Conservation (phyloP, 2,113 vertebrate genomes). For the Chloropsis hardwickii region DNA sequence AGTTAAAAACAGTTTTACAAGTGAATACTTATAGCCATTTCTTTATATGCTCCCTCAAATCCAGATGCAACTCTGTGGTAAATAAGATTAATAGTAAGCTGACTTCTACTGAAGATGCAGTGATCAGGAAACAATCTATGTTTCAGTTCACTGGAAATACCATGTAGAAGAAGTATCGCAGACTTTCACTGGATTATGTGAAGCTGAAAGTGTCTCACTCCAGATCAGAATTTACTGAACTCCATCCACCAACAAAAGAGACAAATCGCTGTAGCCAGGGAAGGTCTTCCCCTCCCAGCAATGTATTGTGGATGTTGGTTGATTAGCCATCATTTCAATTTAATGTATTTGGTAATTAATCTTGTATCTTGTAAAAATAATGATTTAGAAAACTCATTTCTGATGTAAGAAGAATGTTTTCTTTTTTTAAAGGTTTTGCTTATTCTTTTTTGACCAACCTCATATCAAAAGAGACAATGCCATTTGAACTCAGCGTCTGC, state of each 20-base stretch:
- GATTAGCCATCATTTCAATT: slow-evolving; percentile 30
- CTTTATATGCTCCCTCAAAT: background rate
- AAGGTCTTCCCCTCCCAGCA: slow-evolving; percentile 18
- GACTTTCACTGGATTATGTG: slow-evolving; percentile 31
- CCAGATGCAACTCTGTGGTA: background rate
- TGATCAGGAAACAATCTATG: background rate
- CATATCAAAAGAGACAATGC: background rate
- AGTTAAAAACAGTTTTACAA: background rate
- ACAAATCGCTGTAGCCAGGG: slow-evolving; percentile 50
- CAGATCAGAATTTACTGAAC: slow-evolving; percentile 61
- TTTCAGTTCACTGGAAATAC: slow-evolving; percentile 21
- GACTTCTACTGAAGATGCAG: background rate
- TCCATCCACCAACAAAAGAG: slow-evolving; percentile 45
- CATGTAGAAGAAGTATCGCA: background rate
- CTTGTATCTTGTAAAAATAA: slow-evolving; percentile 27
- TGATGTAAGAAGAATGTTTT: background rate
- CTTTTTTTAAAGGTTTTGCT: background rate
- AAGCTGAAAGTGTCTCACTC: background rate
- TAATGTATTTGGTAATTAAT: slow-evolving; percentile 55
- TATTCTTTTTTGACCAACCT: background rate
- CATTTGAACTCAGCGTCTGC: background rate
- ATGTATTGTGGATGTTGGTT: background rate
- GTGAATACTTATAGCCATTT: background rate
- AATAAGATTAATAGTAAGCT: background rate
- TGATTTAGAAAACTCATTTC: background rate